These are phyloP conservation scores for Pyrocoelia pectoralis DNA, from an alignment of 2,888 invertebrate species.

Conservation along the genomic window DNA sequence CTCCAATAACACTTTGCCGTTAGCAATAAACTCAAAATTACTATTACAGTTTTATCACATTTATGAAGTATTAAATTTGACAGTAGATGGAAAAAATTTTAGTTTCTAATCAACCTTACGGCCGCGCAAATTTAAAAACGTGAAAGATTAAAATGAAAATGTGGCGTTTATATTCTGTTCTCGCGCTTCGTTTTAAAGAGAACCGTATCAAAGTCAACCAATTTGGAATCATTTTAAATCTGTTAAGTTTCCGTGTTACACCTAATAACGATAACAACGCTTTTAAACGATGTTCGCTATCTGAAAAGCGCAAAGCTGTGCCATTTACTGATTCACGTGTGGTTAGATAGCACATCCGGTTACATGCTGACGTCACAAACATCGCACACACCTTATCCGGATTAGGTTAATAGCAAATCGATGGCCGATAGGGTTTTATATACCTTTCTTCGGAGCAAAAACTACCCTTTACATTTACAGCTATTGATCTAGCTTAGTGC, in stretches of 20 bases:
- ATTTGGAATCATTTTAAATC: conserved; percentile 28
- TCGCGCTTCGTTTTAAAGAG: conserved; percentile 19
- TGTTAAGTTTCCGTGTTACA: conserved; percentile 28
- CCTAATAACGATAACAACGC: conserved; percentile 30
- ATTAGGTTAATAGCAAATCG: conserved; percentile 40
- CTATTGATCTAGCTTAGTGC: conserved; percentile 33
- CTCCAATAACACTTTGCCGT: no score
- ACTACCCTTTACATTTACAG: conserved; percentile 33
- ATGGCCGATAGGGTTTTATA: conserved; percentile 37
- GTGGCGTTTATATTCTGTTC: conserved; percentile 24
- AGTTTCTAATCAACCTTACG: not conserved
- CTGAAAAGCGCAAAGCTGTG: conserved; percentile 29
- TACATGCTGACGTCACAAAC: conserved; percentile 34
- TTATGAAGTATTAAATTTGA: no score
- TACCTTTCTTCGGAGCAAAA: conserved; percentile 34
- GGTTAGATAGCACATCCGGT: conserved; percentile 37
- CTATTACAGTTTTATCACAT: no score
- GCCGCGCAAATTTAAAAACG: not conserved
- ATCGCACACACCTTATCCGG: conserved; percentile 37
- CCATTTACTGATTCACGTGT: conserved; percentile 33
- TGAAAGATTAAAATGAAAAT: conserved; percentile 9
- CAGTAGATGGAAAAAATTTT: not conserved
- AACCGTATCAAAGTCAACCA: conserved; percentile 22
- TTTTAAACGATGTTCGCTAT: conserved; percentile 27
- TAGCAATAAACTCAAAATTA: no score